Evolutionary conservation across 2,113 vertebrate genomes (phyloP), one percentile per base, ranked within the genome.

Genomic region (Carassius carassius): DNA sequence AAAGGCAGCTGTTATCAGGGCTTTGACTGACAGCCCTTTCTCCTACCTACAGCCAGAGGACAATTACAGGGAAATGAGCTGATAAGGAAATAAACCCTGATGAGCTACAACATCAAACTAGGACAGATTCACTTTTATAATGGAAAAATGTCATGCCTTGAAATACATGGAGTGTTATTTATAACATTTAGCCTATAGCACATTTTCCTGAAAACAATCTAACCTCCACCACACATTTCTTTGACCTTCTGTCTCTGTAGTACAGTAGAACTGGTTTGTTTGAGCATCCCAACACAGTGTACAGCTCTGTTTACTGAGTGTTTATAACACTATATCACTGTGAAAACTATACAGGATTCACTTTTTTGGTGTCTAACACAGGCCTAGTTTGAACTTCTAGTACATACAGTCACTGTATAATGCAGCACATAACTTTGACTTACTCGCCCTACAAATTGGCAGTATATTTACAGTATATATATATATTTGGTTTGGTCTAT

Each of bases 41-140:
- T 37, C 78, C 54, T 21, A 54, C 19, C 16, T 54, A 82, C 87
- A 85, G 54, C 54, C 54, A 58, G 54, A 58, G 21, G 54, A 19
- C 74, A 82, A 86, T 86, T 76, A 89, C 60, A 54, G 82, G 12
- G 73, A 90, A 93, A 92, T 37, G 32, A 89, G 92, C 92, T 93
- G 92, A 93, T 89, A 86, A 90, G 81, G 90, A 92, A 88, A 87
- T 87, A 90, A 69, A 73, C 80, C 73, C 84, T 88, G 89, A 92
- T 90, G 86, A 91, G 88, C 81, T 89, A 88, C 85, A 85, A 44
- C 67, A 77, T 47, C 63, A 25, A 23, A 21, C 29, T 4, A 70
- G 49, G 19, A 35, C 35, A 72, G 69, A 72, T 73, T 78, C 5
- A 44, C 16, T 77, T 65, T 41, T 41, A 9, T 63, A 16, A 51